A percentile compares a stretch with the other conserved stretches of the same genome.
Conservation (phyloP, 2,888 invertebrate genomes). For the Caradrina kadenii region DNA sequence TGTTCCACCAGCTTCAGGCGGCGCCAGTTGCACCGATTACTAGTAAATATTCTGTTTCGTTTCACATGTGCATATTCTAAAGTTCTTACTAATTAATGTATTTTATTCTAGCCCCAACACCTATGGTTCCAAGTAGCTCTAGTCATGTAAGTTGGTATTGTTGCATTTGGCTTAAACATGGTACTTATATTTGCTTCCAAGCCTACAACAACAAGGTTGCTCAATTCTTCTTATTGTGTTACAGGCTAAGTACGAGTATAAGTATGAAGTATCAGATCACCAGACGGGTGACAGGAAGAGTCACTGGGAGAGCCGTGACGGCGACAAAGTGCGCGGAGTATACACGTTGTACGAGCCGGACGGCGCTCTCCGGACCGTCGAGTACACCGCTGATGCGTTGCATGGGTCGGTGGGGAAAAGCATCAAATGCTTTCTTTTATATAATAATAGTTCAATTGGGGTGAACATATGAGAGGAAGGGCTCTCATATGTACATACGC, state of each 20-base stretch:
- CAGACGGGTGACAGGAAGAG: conserved; percentile 89
- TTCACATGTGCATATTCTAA: background rate
- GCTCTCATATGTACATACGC: no score
- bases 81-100: background rate
- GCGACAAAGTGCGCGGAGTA: conserved; percentile 86
- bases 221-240: conserved; percentile 4
- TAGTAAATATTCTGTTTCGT: conserved; percentile 48
- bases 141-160: conserved; percentile 50
- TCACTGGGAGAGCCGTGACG: conserved; percentile 88
- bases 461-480: no score
- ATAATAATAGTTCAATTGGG: background rate
- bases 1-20: conserved; percentile 74
- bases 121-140: conserved; percentile 36
- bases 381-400: conserved; percentile 86
- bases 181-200: background rate
- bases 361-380: conserved; percentile 87
- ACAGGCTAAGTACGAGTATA: conserved; percentile 88
- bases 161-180: no score
- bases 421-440: background rate
- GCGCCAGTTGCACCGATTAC: conserved; percentile 63
- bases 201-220: background rate
- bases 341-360: conserved; percentile 88
- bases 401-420: conserved; percentile 75
- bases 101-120: conserved; percentile 46
- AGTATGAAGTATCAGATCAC: conserved; percentile 88